Percentiles rank a stretch among this genome's conserved stretches.
Evolutionary conservation across 2,888 invertebrate genomes (phyloP).

Genomic region (Perithous albicinctus): DNA sequence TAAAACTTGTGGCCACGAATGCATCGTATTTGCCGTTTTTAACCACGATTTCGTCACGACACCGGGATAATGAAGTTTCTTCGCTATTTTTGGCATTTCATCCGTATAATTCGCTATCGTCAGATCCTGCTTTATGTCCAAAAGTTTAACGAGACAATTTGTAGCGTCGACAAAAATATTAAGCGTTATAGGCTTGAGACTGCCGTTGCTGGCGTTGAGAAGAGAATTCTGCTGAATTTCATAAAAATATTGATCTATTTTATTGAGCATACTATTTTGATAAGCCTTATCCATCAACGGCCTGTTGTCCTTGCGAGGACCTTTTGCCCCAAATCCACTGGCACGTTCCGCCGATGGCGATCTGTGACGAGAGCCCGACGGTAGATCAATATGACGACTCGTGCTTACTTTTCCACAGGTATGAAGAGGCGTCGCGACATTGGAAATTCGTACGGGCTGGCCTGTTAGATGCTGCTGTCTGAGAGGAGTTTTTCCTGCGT

Average conservation of each 20-base stretch:
- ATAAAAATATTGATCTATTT: slow-evolving; percentile 78
- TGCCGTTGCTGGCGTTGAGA: slow-evolving; percentile 78
- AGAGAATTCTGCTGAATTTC: slow-evolving; percentile 70
- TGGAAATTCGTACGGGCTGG: background rate
- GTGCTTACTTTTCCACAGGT: slow-evolving; percentile 44
- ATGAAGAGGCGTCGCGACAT: slow-evolving; percentile 66
- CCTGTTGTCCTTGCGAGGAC: slow-evolving; percentile 78
- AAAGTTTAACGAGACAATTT: slow-evolving; percentile 73
- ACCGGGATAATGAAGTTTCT: slow-evolving; percentile 87
- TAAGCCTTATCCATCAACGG: slow-evolving; percentile 79
- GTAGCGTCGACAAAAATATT: slow-evolving; percentile 80
- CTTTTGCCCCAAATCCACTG: slow-evolving; percentile 72
- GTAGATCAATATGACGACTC: slow-evolving; percentile 44
- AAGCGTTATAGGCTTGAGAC: slow-evolving; percentile 79
- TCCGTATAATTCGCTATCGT: slow-evolving; percentile 79
- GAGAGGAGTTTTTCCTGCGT: slow-evolving; percentile 61
- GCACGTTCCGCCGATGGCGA: slow-evolving; percentile 80
- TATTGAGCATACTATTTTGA: slow-evolving; percentile 77
- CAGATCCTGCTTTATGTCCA: slow-evolving; percentile 75
- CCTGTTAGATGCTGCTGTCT: slow-evolving; percentile 42
- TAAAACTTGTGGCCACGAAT: slow-evolving; percentile 87
- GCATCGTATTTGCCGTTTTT: slow-evolving; percentile 87
- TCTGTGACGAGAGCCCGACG: slow-evolving; percentile 69
- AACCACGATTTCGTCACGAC: slow-evolving; percentile 87
- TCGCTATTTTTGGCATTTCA: slow-evolving; percentile 86